These are phyloP conservation scores for Psittacula cyanocephala DNA, from an alignment of 2,113 vertebrate genomes.

Conservation along the genomic window DNA sequence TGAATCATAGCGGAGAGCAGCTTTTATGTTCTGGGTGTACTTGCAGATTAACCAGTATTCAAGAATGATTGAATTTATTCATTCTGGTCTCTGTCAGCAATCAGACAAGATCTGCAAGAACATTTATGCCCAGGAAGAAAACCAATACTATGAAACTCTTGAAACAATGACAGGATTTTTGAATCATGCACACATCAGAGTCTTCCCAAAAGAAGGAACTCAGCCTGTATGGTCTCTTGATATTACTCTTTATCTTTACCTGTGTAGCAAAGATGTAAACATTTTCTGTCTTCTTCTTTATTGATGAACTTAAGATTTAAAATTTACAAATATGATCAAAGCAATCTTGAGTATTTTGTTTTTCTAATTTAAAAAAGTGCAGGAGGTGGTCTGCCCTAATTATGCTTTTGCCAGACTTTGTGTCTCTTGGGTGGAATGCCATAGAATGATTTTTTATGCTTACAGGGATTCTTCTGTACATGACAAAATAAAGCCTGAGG, in stretches of 20 bases:
- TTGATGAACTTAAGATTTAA: background rate
- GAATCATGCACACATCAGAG: rapidly evolving
- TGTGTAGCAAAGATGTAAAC: background rate
- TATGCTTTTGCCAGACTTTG: background rate
- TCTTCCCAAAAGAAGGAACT: background rate
- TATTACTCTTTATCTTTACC: background rate
- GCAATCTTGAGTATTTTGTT: background rate
- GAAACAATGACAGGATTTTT: background rate
- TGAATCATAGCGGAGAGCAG: background rate
- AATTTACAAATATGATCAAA: background rate
- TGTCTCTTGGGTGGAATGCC: background rate
- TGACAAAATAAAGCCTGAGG: conserved; percentile 2
- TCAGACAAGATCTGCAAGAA: background rate
- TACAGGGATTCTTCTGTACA: background rate
- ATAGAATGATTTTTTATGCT: background rate
- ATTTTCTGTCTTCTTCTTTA: background rate
- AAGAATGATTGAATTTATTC: background rate
- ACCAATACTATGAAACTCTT: background rate
- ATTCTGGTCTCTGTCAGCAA: background rate
- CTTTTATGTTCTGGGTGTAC: background rate
- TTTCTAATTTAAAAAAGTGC: background rate
- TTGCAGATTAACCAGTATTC: background rate
- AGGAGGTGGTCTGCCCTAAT: background rate
- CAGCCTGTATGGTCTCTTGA: background rate
- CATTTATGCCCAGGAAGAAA: background rate